A percentile compares a stretch with the other conserved stretches of the same genome.
Conservation (phyloP, 35 echinoderm and acorn worm genomes). For the Holothuria glaberrima region DNA sequence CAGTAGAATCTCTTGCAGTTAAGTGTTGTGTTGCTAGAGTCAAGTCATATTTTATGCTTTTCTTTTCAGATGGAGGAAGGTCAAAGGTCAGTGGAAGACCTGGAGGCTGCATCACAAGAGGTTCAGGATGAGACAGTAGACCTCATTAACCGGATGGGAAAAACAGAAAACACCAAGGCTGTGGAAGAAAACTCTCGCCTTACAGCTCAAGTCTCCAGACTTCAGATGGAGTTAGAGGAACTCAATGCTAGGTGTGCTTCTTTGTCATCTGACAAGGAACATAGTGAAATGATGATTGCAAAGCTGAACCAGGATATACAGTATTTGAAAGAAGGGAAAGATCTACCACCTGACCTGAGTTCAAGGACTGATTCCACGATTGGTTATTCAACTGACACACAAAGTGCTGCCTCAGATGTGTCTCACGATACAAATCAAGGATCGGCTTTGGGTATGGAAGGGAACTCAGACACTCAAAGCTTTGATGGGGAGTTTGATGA, state of each 20-base stretch:
- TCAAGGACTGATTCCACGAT: slow-evolving; percentile 32
- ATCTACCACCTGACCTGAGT: slow-evolving; percentile 12
- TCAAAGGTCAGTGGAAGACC: slow-evolving; percentile 72
- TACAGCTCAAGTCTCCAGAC: slow-evolving; percentile 57
- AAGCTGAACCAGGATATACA: slow-evolving; percentile 76
- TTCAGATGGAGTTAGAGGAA: slow-evolving; percentile 62
- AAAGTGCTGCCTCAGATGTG: not conserved
- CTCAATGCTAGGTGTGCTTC: slow-evolving; percentile 68
- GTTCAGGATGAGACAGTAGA: slow-evolving; percentile 68
- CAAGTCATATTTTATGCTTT: not conserved
- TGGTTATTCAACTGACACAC: not conserved
- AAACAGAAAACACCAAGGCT: slow-evolving; percentile 59
- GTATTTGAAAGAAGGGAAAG: slow-evolving; percentile 41
- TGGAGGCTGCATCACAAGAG: slow-evolving; percentile 70
- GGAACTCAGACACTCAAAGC: slow-evolving; percentile 79
- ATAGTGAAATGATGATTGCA: slow-evolving; percentile 75
- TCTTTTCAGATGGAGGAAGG: slow-evolving; percentile 75
- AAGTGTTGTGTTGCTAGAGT: too few species aligned
- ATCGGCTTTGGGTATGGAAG: slow-evolving; percentile 35
- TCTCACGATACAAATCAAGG: slow-evolving; percentile 26
- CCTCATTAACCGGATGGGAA: slow-evolving; percentile 76
- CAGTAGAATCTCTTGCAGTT: too few species aligned
- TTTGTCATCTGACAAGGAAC: slow-evolving; percentile 70
- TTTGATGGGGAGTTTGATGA: slow-evolving; percentile 99
- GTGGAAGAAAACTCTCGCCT: slow-evolving; percentile 81